phyloP scores from a whole-genome alignment of 2,797 vertebrate genomes.

The Brachyrhaphis roseni region DNA sequence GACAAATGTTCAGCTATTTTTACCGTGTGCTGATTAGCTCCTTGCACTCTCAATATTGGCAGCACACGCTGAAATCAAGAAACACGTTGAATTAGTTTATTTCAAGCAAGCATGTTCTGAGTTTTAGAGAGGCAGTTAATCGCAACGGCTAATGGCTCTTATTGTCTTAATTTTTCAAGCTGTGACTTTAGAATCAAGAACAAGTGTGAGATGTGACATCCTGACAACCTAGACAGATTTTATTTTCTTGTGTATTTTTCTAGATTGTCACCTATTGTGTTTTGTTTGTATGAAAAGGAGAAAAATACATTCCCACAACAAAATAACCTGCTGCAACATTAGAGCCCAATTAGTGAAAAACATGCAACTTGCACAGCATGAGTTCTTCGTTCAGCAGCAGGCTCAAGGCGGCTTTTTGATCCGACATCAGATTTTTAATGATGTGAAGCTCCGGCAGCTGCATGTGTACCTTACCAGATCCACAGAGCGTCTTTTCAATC shows the following conservation, averaged over 20 bases:
- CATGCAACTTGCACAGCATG: neutral
- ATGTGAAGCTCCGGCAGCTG: neutral
- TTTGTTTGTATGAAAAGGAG: neutral
- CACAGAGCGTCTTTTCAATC: neutral
- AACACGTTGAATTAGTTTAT: neutral
- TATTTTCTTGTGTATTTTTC: too few species aligned
- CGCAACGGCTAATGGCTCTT: too few species aligned
- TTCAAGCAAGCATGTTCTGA: neutral
- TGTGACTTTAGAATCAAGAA: neutral
- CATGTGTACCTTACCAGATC: neutral
- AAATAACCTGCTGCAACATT: neutral
- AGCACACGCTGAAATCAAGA: neutral
- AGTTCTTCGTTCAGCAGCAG: neutral
- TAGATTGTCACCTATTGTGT: neutral
- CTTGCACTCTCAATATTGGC: neutral
- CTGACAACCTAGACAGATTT: neutral
- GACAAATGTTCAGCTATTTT: conserved; percentile 4
- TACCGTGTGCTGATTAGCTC: neutral
- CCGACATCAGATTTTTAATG: neutral
- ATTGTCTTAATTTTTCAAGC: too few species aligned
- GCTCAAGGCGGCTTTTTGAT: neutral
- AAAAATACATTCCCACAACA: neutral
- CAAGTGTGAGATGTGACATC: neutral
- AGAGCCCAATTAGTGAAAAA: neutral
- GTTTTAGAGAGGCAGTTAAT: neutral